Evolutionary conservation across 2,888 invertebrate species (phyloP), one percentile per base, ranked within the genome.

Genomic region (Cryptosula pallasiana): DNA sequence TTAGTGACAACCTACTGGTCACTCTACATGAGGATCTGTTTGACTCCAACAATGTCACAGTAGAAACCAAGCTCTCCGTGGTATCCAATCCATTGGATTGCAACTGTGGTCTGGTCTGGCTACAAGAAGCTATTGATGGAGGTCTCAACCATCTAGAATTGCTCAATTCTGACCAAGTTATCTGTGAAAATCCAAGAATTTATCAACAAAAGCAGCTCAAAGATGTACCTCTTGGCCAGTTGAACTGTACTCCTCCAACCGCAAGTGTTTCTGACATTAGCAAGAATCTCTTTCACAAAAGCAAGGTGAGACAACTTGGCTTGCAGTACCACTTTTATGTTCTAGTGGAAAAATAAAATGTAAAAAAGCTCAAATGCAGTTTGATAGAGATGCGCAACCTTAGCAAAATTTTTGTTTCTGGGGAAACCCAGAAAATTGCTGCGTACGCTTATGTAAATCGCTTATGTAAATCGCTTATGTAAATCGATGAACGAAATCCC

Each of bases 51-150:
- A 63, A 63, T 34, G n/a, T 32, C 5, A 63, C 32, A 13, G 63
- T 63, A 13, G 9, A 25, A 54, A 55, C 72, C 1, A 71, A 54
- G 25, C 71, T 74, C n/a, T 45, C 23, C 16, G 71, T 57, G n/a
- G 32, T 63, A 5, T 63, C 69, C 1, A 81, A 82, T 72, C 78
- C 78, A n/a, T 77, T 78, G 35, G 78, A 79, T n/a, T 82, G 81
- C 71, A 78, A 79, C 1, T 82, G 81, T 75, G 76, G 73, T 35
- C 69, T 80, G 13, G 32, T 23, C 13, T 55, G 71, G 3, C 72
- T 81, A n/a, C 71, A 75, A 13, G 32, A 27, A 3, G 63, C 63
- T 32, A 9, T 63, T 16, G 9, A 25, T 3, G 63, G 9, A 9
- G n/a, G 13, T 2, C 5, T 29, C 5, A 5, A 2, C 9, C 63